phyloP scores from a whole-genome alignment of 53 echinoderm and acorn worm genomes.

The Zoroaster sp. region DNA sequence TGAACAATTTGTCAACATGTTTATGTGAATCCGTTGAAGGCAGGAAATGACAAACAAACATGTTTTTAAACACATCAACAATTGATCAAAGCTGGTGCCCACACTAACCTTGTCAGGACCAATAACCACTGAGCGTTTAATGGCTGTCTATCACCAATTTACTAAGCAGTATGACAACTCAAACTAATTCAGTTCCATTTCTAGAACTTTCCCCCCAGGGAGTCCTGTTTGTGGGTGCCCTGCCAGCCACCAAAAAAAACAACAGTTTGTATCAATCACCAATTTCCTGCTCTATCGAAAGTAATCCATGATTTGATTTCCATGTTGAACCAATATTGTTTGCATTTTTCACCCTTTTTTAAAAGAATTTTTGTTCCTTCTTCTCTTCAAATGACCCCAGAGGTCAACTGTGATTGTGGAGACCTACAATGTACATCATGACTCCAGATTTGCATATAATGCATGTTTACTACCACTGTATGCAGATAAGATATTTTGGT shows the following conservation, averaged over 20 bases:
- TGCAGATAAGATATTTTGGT: conserved; percentile 3
- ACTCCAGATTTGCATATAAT: conserved; percentile 30
- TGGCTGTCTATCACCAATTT: conserved; percentile 22
- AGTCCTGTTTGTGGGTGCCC: background rate
- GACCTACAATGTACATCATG: background rate
- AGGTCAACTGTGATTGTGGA: background rate
- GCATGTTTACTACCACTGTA: conserved; percentile 7
- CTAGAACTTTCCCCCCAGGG: background rate
- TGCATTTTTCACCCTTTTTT: background rate
- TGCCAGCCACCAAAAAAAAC: background rate
- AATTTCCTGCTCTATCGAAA: background rate
- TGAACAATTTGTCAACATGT: conserved; percentile 41
- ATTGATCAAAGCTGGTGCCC: conserved; percentile 4
- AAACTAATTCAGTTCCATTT: background rate
- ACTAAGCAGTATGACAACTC: background rate
- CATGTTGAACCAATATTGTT: background rate
- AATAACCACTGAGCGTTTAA: background rate
- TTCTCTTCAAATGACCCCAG: background rate
- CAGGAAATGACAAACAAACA: background rate
- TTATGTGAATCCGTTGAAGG: conserved; percentile 2
- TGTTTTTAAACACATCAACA: conserved; percentile 12
- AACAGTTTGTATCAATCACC: background rate
- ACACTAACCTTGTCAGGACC: conserved; percentile 8
- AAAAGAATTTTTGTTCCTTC: background rate
- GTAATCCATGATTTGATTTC: background rate